Conservation (phyloP, 2,797 vertebrate species). For the Cichlasoma orientale region DNA sequence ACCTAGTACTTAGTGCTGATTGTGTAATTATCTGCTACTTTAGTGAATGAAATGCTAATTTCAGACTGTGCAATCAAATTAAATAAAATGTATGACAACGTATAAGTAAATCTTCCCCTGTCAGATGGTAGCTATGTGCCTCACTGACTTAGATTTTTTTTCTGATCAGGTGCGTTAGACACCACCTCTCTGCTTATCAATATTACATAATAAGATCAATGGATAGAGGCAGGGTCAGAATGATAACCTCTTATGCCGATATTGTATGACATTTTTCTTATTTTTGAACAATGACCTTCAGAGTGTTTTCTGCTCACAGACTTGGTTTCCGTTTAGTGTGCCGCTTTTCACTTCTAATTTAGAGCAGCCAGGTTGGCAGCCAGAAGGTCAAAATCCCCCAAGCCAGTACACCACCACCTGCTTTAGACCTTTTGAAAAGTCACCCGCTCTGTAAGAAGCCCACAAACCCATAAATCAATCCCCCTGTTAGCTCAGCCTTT, state of each 20-base stretch:
- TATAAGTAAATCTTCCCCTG: constrained; percentile 2
- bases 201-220: not conserved
- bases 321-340: not conserved
- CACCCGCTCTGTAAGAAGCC: constrained; percentile 3
- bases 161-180: not conserved
- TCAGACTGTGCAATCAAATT: constrained; percentile 14
- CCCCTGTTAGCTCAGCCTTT: constrained; percentile 4
- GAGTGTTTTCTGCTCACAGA: not conserved
- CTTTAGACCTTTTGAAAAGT: constrained; percentile 15
- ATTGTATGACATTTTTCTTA: not conserved
- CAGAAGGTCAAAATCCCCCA: constrained; percentile 28
- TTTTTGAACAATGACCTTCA: not conserved
- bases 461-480: constrained; percentile 32
- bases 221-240: not conserved
- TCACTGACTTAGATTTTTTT: not conserved
- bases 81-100: constrained; percentile 6
- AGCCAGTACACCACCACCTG: constrained; percentile 24
- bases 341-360: constrained; percentile 28
- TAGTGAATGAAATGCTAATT: constrained; percentile 30
- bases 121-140: not conserved
- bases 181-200: not conserved
- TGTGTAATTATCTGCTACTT: constrained; percentile 26
- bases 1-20: not conserved
- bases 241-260: not conserved
- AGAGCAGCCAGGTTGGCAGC: constrained; percentile 16